A percentile compares a stretch with the other conserved stretches of the same genome.
Evolutionary conservation across 2,888 invertebrate species (phyloP).

Genomic region (Thymelicus sylvestris): DNA sequence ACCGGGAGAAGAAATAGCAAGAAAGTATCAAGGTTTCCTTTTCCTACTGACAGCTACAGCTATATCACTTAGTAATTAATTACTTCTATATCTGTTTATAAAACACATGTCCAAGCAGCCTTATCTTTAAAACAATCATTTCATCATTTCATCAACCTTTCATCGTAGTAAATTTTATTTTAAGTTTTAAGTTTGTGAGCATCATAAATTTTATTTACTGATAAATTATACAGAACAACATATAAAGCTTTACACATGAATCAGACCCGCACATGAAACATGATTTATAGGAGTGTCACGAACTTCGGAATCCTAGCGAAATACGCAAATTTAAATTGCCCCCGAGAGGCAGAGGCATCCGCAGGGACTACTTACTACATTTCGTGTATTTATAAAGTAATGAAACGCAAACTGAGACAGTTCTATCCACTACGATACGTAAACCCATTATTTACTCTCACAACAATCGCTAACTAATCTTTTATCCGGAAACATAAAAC

Average conservation of each 20-base stretch:
- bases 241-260: constrained; percentile 3
- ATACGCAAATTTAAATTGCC: constrained; percentile 29
- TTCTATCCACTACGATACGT: neutral
- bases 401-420: constrained; percentile 8
- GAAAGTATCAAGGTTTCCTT: too few species aligned
- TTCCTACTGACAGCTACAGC: too few species aligned
- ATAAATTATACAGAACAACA: neutral
- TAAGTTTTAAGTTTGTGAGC: too few species aligned
- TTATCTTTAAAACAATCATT: too few species aligned
- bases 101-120: too few species aligned
- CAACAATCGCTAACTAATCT: neutral
- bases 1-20: too few species aligned
- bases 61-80: too few species aligned
- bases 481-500: neutral
- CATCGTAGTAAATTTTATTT: too few species aligned
- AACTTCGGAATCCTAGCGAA: constrained; percentile 18
- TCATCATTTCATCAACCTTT: too few species aligned
- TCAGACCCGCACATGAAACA: constrained; percentile 9
- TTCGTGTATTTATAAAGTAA: constrained; percentile 14
- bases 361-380: neutral
- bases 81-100: too few species aligned
- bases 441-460: too few species aligned
- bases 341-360: neutral
- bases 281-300: constrained; percentile 26
- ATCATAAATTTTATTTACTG: neutral